A percentile compares a stretch with the other conserved stretches of the same genome.
These are phyloP conservation scores for Anastatus disparis DNA, from an alignment of 1,140 invertebrate species.

Conservation along the genomic window DNA sequence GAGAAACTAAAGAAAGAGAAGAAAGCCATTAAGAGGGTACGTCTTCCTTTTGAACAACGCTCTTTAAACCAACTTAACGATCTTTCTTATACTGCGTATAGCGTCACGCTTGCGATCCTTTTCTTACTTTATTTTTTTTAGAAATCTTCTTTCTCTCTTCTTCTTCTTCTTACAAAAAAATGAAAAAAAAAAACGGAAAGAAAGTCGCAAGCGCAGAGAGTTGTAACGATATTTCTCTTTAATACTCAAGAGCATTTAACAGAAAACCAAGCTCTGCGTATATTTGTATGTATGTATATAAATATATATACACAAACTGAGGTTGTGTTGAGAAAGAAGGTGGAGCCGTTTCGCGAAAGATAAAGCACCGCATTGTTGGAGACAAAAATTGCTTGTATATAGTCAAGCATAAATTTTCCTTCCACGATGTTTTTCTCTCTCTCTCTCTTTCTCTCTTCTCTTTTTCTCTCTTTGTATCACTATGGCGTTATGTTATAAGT, in stretches of 20 bases:
- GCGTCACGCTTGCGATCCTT: neutral
- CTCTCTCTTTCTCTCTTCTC: too few species aligned
- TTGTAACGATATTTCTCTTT: constrained; percentile 8
- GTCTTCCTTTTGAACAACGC: constrained; percentile 34
- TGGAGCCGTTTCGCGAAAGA: neutral
- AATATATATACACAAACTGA: too few species aligned
- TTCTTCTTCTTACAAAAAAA: neutral
- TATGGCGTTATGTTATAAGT: too few species aligned
- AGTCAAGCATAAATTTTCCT: neutral
- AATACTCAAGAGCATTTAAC: constrained; percentile 22
- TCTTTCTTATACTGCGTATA: too few species aligned
- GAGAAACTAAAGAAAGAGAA: too few species aligned
- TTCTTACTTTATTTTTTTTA: neutral
- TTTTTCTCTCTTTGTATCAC: too few species aligned
- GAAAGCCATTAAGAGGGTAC: constrained; percentile 30
- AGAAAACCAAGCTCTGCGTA: too few species aligned
- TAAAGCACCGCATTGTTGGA: neutral
- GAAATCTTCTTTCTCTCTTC: neutral
- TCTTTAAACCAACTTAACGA: constrained; percentile 35
- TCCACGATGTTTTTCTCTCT: too few species aligned
- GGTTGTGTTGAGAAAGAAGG: neutral
- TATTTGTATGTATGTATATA: too few species aligned
- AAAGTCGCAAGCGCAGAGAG: too few species aligned
- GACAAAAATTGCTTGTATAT: neutral
- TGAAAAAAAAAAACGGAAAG: neutral